Base-by-base conservation (phyloP, 2,113 vertebrate genomes). In the Saccopteryx bilineata region DNA sequence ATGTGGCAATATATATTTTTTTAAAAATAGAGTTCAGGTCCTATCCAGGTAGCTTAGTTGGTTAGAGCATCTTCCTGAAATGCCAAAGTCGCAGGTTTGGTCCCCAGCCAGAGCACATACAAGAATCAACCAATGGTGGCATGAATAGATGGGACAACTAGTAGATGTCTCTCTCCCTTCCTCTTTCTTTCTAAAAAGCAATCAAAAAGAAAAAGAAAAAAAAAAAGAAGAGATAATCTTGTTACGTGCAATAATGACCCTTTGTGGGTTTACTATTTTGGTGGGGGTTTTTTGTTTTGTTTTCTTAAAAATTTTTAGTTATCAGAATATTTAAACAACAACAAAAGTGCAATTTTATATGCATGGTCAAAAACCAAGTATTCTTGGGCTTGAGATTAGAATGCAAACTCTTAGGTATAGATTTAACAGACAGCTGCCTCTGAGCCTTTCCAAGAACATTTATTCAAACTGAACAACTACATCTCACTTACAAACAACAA, bases 381-480 rank as follows among this genome's bases (percentile, higher is more conserved):
- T 79, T 63, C 31, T 54, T 88, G 76, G 65, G 5, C 39, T 90
- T 92, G 63, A 89, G 31, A 93, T 75, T 56, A 95, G 80, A 71
- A 48, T 9, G 8, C n/a, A 56, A 82, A 12, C 15, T 26, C 56
- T 33, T 52, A 21, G 48, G 46, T 69, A 19, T 39, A 17, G 31
- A 33, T 90, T 83, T 90, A 89, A 69, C 69, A 69, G 74, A 90
- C 31, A 26, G 48, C 33, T 82, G 76, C 58, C 54, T 86, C 83
- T 75, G 72, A 86, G 86, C 31, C 58, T 52, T 79, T 87, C 90
- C 87, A 88, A 60, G 24, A 87, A 95, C 85, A 72, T 72, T 85
- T 87, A 46, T 65, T 88, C 61, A 54, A 85, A 79, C 21, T 28
- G 48, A 93, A 75, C 4, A 93, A 63, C 95, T 78, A 75, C 91